These are phyloP conservation scores for Oplegnathus fasciatus DNA, from an alignment of 2,113 vertebrate genomes.

Conservation along the genomic window DNA sequence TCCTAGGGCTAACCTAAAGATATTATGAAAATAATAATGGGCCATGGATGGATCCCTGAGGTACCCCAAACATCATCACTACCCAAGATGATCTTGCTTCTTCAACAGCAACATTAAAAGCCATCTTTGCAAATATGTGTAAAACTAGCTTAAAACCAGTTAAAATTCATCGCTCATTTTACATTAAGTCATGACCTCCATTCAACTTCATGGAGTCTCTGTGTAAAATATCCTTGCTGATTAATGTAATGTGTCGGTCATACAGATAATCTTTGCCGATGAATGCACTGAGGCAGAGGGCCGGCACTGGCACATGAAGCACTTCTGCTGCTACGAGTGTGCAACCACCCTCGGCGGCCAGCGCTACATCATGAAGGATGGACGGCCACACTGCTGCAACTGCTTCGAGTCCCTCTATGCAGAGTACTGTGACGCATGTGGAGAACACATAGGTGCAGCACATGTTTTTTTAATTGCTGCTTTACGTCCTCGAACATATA, in stretches of 20 bases:
- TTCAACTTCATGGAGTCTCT: neutral
- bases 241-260: constrained; percentile 37
- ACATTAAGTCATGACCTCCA: neutral
- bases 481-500: constrained; percentile 5
- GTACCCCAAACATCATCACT: neutral
- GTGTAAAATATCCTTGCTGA: constrained; percentile 28
- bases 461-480: constrained; percentile 2
- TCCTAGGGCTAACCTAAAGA: neutral
- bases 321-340: constrained; percentile 98
- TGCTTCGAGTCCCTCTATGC: constrained; percentile 97
- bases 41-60: neutral
- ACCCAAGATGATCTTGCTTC: neutral
- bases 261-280: constrained; percentile 97
- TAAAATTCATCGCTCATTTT: neutral
- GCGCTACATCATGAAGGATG: constrained; percentile 99
- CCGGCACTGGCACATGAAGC: constrained; percentile 99
- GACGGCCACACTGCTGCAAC: constrained; percentile 96
- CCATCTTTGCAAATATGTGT: neutral
- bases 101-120: neutral
- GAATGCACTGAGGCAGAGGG: constrained; percentile 98
- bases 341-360: constrained; percentile 95
- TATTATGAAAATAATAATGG: constrained; percentile 2
- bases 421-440: constrained; percentile 96
- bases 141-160: neutral
- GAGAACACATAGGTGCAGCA: constrained; percentile 95